Evolutionary conservation across 2,888 invertebrate species (phyloP).

Genomic region (Tanypteryx hageni): DNA sequence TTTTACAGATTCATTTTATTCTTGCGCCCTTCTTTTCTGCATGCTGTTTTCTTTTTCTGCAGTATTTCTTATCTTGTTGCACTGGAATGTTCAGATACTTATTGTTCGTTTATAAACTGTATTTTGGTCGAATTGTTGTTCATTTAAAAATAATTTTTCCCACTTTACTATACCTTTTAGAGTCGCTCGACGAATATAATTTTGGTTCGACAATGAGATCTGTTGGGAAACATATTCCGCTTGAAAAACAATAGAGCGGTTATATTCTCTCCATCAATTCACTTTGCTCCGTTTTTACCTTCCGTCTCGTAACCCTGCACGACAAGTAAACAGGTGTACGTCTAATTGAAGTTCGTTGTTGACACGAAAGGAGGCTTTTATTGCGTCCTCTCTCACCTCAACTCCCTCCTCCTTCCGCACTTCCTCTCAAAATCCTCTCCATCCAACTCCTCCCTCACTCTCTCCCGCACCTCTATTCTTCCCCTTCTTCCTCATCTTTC

Average conservation of each 20-base stretch:
- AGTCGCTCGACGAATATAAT: no score
- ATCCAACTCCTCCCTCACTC: background rate
- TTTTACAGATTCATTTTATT: no score
- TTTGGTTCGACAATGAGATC: background rate
- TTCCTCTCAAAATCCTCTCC: background rate
- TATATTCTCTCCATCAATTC: slow-evolving; percentile 3
- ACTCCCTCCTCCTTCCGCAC: background rate
- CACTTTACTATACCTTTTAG: no score
- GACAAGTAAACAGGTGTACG: slow-evolving; percentile 19
- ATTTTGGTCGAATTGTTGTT: no score
- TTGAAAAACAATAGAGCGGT: background rate
- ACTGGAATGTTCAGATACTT: no score
- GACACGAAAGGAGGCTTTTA: slow-evolving; percentile 2
- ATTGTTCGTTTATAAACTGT: no score
- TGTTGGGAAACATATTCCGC: background rate
- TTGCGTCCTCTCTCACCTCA: background rate
- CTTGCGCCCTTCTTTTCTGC: no score
- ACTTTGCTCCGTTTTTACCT: background rate
- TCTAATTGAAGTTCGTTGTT: slow-evolving; percentile 25
- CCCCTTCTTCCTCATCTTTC: no score
- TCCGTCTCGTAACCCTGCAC: background rate
- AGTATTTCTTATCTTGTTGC: no score
- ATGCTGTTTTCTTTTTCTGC: no score
- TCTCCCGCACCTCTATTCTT: background rate
- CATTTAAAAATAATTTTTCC: no score